Conservation (phyloP, 2,113 vertebrate species). For the Perca fluviatilis region DNA sequence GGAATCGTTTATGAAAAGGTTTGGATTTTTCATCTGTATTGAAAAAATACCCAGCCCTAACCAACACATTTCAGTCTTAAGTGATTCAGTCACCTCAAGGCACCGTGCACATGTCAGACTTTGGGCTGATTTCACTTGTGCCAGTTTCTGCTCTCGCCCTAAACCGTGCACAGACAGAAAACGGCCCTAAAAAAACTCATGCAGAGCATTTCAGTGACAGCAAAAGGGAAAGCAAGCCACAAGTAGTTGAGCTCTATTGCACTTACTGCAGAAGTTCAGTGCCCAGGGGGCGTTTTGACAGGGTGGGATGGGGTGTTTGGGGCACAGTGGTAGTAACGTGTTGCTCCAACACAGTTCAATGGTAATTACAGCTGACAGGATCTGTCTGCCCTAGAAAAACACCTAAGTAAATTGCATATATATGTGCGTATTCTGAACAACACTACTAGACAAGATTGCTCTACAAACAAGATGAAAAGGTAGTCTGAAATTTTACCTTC, state of each 20-base stretch:
- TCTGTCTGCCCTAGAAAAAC: constrained; percentile 20
- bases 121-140: neutral
- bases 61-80: constrained; percentile 78
- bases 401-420: constrained; percentile 60
- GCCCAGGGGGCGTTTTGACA: neutral
- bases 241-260: constrained; percentile 20
- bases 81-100: constrained; percentile 82
- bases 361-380: constrained; percentile 22
- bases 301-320: neutral
- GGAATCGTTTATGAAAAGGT: neutral
- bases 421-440: constrained; percentile 19
- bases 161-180: neutral
- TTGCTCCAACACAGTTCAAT: constrained; percentile 37
- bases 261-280: constrained; percentile 34
- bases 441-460: constrained; percentile 25
- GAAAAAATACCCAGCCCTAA: constrained; percentile 81
- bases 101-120: constrained; percentile 88
- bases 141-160: constrained; percentile 1
- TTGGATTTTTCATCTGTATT: neutral
- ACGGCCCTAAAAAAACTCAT: neutral
- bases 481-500: constrained; percentile 26
- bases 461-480: constrained; percentile 39
- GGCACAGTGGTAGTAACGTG: constrained; percentile 44
- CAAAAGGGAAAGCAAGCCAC: constrained; percentile 31
- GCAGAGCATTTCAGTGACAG: constrained; percentile 10